Percentiles rank a stretch among this genome's conserved stretches.
Conservation (phyloP, 2,797 vertebrate species). For the Psittacula echo region DNA sequence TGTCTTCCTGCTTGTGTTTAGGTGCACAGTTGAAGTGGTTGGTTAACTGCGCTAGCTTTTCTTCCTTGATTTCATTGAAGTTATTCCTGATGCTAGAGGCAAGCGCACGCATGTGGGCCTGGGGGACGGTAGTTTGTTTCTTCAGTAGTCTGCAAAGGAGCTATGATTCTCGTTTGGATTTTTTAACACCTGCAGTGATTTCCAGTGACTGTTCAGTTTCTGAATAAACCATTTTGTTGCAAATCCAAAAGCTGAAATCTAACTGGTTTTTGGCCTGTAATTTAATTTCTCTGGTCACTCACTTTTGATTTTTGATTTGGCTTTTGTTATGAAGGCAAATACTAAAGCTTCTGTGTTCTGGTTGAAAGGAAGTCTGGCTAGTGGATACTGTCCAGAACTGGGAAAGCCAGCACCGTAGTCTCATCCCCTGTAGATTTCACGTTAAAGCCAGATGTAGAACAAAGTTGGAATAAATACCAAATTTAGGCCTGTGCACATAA, state of each 20-base stretch:
- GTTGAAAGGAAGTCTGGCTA: background rate
- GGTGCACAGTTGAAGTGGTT: background rate
- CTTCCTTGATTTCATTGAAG: slow-evolving; percentile 16
- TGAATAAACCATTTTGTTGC: background rate
- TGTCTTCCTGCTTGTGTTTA: slow-evolving; percentile 37
- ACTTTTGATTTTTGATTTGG: background rate
- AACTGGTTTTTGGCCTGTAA: background rate
- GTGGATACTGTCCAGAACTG: background rate
- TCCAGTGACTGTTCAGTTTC: background rate
- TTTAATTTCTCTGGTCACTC: background rate
- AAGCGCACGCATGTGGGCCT: background rate
- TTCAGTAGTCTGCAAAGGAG: background rate
- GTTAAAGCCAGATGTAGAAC: background rate
- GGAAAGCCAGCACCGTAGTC: background rate
- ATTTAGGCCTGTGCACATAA: background rate
- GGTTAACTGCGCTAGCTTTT: background rate
- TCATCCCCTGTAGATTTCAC: background rate
- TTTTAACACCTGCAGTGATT: background rate
- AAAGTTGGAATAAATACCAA: background rate
- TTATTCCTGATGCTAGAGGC: background rate
- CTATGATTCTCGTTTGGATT: background rate
- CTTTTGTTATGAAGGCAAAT: background rate
- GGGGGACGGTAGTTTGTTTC: background rate
- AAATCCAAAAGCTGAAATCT: background rate
- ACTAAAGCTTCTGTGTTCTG: background rate